These are phyloP conservation scores for Emmelina monodactyla DNA, from an alignment of 2,888 invertebrate genomes.

Conservation along the genomic window DNA sequence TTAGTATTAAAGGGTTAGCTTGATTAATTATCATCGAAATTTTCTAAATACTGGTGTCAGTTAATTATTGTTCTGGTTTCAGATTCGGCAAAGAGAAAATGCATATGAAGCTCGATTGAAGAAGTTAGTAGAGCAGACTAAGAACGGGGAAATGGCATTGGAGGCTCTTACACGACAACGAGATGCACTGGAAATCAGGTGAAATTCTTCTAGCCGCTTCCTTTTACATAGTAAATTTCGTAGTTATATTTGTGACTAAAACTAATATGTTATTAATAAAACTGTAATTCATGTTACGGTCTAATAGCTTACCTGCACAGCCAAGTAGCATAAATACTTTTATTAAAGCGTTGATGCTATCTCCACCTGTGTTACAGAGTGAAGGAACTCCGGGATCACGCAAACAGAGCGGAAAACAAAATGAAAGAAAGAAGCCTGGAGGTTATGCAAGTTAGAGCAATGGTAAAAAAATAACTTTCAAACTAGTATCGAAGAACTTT, in stretches of 20 bases:
- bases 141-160: slow-evolving; percentile 49
- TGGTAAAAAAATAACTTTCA: too few species aligned
- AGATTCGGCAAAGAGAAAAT: slow-evolving; percentile 43
- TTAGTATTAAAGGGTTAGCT: too few species aligned
- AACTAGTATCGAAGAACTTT: too few species aligned
- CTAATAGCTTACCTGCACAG: too few species aligned
- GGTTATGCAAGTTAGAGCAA: too few species aligned
- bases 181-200: slow-evolving; percentile 52
- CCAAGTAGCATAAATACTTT: neutral
- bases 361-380: slow-evolving; percentile 25
- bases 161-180: slow-evolving; percentile 45
- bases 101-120: slow-evolving; percentile 44
- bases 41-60: too few species aligned
- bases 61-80: too few species aligned
- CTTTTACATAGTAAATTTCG: neutral
- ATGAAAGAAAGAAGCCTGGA: too few species aligned
- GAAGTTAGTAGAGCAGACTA: slow-evolving; percentile 45
- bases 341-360: neutral
- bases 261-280: neutral
- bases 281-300: too few species aligned
- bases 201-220: neutral
- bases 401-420: slow-evolving; percentile 28
- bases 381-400: slow-evolving; percentile 42
- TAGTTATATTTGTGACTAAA: neutral
- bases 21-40: too few species aligned